A percentile compares a stretch with the other conserved stretches of the same genome.
These are phyloP conservation scores for Hycleus cichorii DNA, from an alignment of 1,140 invertebrate species.

Conservation along the genomic window DNA sequence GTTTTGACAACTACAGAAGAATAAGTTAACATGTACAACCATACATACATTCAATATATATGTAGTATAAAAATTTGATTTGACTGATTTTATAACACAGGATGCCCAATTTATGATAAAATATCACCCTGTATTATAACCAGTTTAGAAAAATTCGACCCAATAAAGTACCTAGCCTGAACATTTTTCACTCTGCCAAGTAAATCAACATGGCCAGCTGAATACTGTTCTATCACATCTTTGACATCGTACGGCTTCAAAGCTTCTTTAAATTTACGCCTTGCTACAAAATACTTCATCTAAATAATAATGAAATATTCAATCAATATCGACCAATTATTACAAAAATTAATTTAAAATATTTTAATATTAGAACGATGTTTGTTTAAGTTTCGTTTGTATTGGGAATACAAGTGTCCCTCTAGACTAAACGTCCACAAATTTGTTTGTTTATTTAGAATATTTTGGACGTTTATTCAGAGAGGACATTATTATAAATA, in stretches of 20 bases:
- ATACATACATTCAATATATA: too few relatives aligned
- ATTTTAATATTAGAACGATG: too few relatives aligned
- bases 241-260: slow-evolving; percentile 90
- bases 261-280: slow-evolving; percentile 87
- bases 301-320: slow-evolving; percentile 36
- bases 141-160: slow-evolving; percentile 5
- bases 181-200: slow-evolving; percentile 80
- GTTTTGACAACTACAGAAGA: too few relatives aligned
- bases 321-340: slow-evolving; percentile 7
- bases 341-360: slow-evolving; percentile 5
- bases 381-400: too few relatives aligned
- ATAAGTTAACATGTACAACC: too few relatives aligned
- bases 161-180: slow-evolving; percentile 63
- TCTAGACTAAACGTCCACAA: too few relatives aligned
- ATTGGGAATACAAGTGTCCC: too few relatives aligned
- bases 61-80: too few relatives aligned
- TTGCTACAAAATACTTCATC: slow-evolving; percentile 86
- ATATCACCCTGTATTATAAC: neutral
- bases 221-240: slow-evolving; percentile 92
- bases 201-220: slow-evolving; percentile 83
- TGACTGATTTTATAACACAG: too few relatives aligned
- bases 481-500: neutral
- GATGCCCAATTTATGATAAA: too few relatives aligned
- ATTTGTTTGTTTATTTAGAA: too few relatives aligned
- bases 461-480: too few relatives aligned